Percentiles rank a stretch among this genome's conserved stretches.
Evolutionary conservation across 1,140 invertebrate genomes (phyloP).

Genomic region (Watersipora subatra): DNA sequence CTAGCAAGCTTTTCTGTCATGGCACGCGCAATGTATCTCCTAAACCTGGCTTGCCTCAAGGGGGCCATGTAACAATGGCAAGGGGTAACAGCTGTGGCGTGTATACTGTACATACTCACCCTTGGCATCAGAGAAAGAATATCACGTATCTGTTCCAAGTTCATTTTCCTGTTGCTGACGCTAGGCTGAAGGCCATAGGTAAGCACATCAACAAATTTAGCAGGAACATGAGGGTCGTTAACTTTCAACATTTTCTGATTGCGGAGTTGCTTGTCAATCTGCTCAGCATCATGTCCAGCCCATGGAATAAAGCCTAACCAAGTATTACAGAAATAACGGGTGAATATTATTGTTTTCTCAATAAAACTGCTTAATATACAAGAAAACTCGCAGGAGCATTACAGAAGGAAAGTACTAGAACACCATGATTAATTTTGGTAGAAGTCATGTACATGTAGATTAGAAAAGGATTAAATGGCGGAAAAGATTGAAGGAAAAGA

Average conservation of each 20-base stretch:
- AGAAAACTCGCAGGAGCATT: background rate
- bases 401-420: background rate
- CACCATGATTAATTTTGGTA: background rate
- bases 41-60: no score
- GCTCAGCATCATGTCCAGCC: constrained; percentile 1
- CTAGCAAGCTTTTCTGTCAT: no score
- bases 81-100: no score
- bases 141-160: background rate
- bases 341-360: background rate
- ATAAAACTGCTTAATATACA: no score
- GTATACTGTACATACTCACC: no score
- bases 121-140: background rate
- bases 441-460: background rate
- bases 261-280: background rate
- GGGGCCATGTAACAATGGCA: no score
- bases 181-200: constrained; percentile 1
- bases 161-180: background rate
- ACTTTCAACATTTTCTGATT: background rate
- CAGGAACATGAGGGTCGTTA: background rate
- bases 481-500: background rate
- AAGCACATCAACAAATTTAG: background rate
- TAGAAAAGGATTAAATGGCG: background rate
- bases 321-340: background rate
- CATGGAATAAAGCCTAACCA: background rate
- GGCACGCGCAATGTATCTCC: no score